Base-by-base conservation (phyloP, 2,797 vertebrate genomes). In the Lagocephalus sceleratus region DNA sequence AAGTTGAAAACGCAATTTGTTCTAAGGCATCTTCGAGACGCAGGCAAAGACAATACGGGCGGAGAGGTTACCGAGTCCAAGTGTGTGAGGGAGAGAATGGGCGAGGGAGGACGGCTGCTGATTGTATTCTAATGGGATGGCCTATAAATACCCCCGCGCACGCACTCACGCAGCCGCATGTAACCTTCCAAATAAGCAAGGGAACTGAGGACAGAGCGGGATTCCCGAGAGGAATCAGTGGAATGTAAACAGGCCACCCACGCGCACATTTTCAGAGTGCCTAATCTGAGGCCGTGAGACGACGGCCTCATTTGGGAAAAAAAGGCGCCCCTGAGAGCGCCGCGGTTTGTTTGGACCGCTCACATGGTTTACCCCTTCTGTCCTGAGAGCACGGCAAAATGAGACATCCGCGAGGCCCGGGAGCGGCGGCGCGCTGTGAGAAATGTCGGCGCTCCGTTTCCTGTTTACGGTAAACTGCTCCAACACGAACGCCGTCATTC, bases 171-270 rank as follows among this genome's bases (percentile, higher is more conserved):
- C 32, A 38, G 14, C 56, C 19, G 12, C 60, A 47, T 3, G 16
- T 25, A 50, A 52, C 38, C 52, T 68, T 19, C 53, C 58, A 55
- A 49, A 54, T 54, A 47, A 73, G 61, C 62, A 19, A 6, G 48
- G 43, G 15, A 68, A 57, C 57, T 57, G 47, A 62, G 67, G 55
- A 66, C 38, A 48, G 39, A 66, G 64, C 68, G 58, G 66, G 63
- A 69, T 54, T 77, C 80, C 78, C 76, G 9, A 5, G 68, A 71
- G 76, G 73, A 77, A 76, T 80, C 59, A 54, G 23, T 47, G 80
- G 83, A 88, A 85, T 85, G 80, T 80, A 84, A 79, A 86, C 81
- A 83, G 58, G 63, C 75, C 66, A 54, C 62, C 61, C 63, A 49
- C 20, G 54, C 29, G 57, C 55, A 43, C 41, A 32, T 41, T 51